Evolutionary conservation across 2,113 vertebrate genomes (phyloP).

Genomic region (Redunca redunca): DNA sequence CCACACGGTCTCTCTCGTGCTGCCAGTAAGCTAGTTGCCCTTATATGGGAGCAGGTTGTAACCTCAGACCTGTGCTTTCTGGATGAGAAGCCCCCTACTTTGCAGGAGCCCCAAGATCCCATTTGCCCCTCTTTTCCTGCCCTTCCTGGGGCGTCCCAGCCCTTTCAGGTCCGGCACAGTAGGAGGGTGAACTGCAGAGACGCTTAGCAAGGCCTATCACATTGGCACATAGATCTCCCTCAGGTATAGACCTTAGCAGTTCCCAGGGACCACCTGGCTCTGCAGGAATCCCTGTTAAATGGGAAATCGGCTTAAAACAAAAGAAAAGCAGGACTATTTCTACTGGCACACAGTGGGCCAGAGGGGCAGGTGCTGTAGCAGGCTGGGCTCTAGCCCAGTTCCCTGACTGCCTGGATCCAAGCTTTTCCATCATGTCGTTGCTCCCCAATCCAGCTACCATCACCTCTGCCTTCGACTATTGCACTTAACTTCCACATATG

Average conservation of each 20-base stretch:
- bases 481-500: neutral
- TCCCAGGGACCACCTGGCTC: neutral
- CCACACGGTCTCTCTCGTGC: fast-evolving
- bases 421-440: neutral
- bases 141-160: too few species aligned
- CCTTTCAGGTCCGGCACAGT: neutral
- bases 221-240: fast-evolving
- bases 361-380: neutral
- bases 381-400: neutral
- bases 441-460: neutral
- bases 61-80: neutral
- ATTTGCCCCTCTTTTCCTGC: neutral
- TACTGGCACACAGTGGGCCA: too few species aligned
- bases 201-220: neutral
- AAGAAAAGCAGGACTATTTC: neutral
- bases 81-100: neutral
- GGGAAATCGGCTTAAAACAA: neutral
- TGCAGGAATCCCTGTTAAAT: neutral
- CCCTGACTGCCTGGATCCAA: neutral
- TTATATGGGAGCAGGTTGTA: too few species aligned
- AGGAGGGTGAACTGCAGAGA: neutral
- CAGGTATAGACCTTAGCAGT: neutral
- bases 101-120: neutral
- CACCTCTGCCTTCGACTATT: neutral
- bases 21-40: neutral